phyloP scores from a whole-genome alignment of 2,888 invertebrate species.

The Axea sp. region DNA sequence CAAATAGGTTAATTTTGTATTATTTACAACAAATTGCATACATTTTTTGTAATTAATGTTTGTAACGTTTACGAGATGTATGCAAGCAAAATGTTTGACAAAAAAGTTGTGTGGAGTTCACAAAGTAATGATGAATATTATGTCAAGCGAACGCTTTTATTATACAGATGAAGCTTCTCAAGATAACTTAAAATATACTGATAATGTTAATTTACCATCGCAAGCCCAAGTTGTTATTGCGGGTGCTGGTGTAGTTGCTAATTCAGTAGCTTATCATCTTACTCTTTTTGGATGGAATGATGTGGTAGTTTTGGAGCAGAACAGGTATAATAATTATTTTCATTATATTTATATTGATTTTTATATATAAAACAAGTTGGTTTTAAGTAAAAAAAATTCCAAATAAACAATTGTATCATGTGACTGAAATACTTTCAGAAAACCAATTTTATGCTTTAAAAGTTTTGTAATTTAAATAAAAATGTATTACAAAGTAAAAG shows the following conservation, averaged over 20 bases:
- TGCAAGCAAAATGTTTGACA: constrained; percentile 13
- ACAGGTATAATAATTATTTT: too few species aligned
- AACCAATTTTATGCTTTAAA: too few species aligned
- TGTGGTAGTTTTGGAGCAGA: constrained; percentile 85
- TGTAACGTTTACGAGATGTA: constrained; percentile 3
- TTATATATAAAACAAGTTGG: too few species aligned
- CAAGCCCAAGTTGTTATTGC: constrained; percentile 82
- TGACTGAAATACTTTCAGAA: too few species aligned
- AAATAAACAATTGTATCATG: too few species aligned
- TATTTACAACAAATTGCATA: background rate
- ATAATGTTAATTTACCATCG: constrained; percentile 70
- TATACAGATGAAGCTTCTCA: constrained; percentile 10
- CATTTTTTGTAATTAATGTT: constrained; percentile 12
- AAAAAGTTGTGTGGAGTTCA: constrained; percentile 8
- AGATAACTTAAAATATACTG: constrained; percentile 13
- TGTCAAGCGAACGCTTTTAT: constrained; percentile 7
- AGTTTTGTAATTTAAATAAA: too few species aligned
- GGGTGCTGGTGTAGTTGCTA: constrained; percentile 87
- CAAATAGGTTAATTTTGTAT: constrained; percentile 10
- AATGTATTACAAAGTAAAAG: too few species aligned
- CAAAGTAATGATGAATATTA: background rate
- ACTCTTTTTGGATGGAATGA: constrained; percentile 85
- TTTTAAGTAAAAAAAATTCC: too few species aligned
- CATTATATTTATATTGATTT: too few species aligned
- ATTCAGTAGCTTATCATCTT: constrained; percentile 88